Evolutionary conservation across 2,888 invertebrate genomes (phyloP).

Genomic region (Microplitis deprimator): DNA sequence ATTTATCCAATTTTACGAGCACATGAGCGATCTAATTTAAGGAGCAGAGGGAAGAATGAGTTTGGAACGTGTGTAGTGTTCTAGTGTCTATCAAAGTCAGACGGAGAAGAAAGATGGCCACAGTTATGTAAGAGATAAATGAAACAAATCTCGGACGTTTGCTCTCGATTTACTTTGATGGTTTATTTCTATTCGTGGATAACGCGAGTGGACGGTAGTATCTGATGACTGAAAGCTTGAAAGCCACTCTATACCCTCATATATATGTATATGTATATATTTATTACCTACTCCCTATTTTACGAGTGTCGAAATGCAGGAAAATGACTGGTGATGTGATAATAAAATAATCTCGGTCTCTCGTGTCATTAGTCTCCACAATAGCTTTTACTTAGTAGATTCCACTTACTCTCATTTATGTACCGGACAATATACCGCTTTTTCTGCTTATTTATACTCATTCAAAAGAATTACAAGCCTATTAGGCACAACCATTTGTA

Average conservation of each 20-base stretch:
- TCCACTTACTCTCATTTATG: slow-evolving; percentile 58
- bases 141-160: slow-evolving; percentile 38
- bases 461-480: background rate
- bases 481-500: too few species aligned
- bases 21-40: slow-evolving; percentile 40
- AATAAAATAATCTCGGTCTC: slow-evolving; percentile 71
- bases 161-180: slow-evolving; percentile 44
- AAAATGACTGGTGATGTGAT: slow-evolving; percentile 70
- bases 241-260: slow-evolving; percentile 10
- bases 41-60: slow-evolving; percentile 28
- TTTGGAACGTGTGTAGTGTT: slow-evolving; percentile 8
- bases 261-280: slow-evolving; percentile 18
- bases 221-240: background rate
- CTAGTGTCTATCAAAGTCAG: background rate
- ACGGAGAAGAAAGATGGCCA: background rate
- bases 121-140: slow-evolving; percentile 30
- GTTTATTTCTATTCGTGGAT: slow-evolving; percentile 41
- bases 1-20: too few species aligned
- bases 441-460: slow-evolving; percentile 38
- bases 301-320: slow-evolving; percentile 42
- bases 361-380: slow-evolving; percentile 70
- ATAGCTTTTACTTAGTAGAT: slow-evolving; percentile 64
- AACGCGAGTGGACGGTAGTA: slow-evolving; percentile 31
- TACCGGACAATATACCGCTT: slow-evolving; percentile 31
- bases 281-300: slow-evolving; percentile 21